phyloP scores from a whole-genome alignment of 2,113 vertebrate species.

The Callorhinus ursinus region DNA sequence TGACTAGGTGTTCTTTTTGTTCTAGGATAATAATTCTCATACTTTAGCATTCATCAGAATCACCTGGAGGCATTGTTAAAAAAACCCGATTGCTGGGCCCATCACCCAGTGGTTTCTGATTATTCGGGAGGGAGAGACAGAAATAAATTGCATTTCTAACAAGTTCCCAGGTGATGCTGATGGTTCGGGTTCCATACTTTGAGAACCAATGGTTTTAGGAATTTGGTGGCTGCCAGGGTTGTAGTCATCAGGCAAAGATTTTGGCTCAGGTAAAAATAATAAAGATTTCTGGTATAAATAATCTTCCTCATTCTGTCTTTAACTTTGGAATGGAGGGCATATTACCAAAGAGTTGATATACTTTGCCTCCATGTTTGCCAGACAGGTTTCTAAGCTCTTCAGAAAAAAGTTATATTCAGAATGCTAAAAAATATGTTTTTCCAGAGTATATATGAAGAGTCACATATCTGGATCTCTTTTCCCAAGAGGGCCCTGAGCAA shows the following conservation, averaged over 20 bases:
- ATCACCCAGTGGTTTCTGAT: background rate
- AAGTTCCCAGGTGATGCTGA: background rate
- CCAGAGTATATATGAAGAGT: background rate
- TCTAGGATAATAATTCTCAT: constrained; percentile 17
- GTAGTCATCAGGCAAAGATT: background rate
- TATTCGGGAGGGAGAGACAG: background rate
- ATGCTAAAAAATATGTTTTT: constrained; percentile 30
- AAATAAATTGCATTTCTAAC: constrained; percentile 14
- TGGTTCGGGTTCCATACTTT: background rate
- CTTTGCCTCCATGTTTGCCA: constrained; percentile 27
- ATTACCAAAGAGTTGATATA: background rate
- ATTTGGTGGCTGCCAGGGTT: background rate
- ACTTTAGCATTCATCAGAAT: constrained; percentile 14
- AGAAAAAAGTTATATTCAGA: background rate
- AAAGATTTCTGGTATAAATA: constrained; percentile 9
- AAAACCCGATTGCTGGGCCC: background rate
- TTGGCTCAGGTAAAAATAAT: background rate
- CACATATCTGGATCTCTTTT: background rate
- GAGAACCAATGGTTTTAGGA: constrained; percentile 38
- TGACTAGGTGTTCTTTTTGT: constrained; percentile 43
- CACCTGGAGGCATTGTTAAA: background rate
- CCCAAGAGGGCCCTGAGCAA: background rate
- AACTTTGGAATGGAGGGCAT: background rate
- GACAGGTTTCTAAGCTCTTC: constrained; percentile 20
- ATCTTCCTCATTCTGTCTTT: constrained; percentile 2